Evolutionary conservation across 1,140 invertebrate species (phyloP).

Genomic region (fruit fly (Drosophila melanogaster)): Release_6_plus_ISO1_MT NT_037436.4:18106001-18106500

Average conservation of each 20-base stretch:
- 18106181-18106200: slow-evolving; percentile 29
- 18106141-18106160: slow-evolving; percentile 30
- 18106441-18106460: too few relatives aligned
- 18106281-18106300: not conserved
- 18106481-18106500: too few relatives aligned
- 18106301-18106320: not conserved
- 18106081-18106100: not conserved
- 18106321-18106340: too few relatives aligned
- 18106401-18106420: too few relatives aligned
- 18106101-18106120: slow-evolving; percentile 5
- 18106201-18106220: not conserved
- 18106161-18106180: slow-evolving; percentile 32
- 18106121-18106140: slow-evolving; percentile 24
- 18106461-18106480: too few relatives aligned
- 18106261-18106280: not conserved
- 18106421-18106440: too few relatives aligned
- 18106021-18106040: slow-evolving; percentile 20
- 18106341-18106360: too few relatives aligned
- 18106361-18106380: too few relatives aligned
- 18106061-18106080: slow-evolving; percentile 8
- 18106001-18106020: slow-evolving; percentile 6
- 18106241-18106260: not conserved
- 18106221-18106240: slow-evolving; percentile 1
- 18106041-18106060: slow-evolving; percentile 30
- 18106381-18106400: too few relatives aligned